These are phyloP conservation scores for Plagiodera versicolora DNA, from an alignment of 2,888 invertebrate species.

Conservation along the genomic window DNA sequence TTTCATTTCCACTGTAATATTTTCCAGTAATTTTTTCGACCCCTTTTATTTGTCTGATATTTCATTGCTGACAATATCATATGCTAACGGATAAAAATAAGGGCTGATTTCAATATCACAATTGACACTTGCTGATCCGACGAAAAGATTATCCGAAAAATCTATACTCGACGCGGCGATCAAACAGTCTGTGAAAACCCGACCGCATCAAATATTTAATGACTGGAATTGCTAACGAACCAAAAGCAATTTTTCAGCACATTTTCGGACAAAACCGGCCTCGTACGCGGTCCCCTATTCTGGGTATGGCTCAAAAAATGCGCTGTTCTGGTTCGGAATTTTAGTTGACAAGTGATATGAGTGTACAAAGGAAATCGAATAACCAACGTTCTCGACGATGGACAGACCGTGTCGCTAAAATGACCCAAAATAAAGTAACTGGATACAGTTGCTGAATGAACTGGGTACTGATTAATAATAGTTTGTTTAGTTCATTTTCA, in stretches of 20 bases:
- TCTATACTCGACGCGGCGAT: not conserved
- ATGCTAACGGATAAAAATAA: no score
- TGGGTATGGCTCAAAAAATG: conserved; percentile 34
- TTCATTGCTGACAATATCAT: no score
- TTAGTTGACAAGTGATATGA: conserved; percentile 44
- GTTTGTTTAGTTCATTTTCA: no score
- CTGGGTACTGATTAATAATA: no score
- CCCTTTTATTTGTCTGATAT: no score
- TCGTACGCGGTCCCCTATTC: conserved; percentile 33
- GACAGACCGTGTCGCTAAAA: not conserved
- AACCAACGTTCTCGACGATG: conserved; percentile 20
- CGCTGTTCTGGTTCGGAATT: conserved; percentile 48
- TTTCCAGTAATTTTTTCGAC: no score
- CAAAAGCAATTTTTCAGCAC: conserved; percentile 19
- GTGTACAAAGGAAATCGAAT: conserved; percentile 47
- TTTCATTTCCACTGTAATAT: no score
- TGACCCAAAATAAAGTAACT: not conserved
- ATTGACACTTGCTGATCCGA: not conserved
- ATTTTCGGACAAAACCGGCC: conserved; percentile 26
- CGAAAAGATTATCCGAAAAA: not conserved
- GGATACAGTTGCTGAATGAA: not conserved
- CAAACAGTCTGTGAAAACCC: not conserved
- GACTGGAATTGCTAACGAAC: not conserved
- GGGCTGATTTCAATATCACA: no score
- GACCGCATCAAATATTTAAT: not conserved